phyloP scores from a whole-genome alignment of 2,797 vertebrate genomes.

The Danio jaintianensis region DNA sequence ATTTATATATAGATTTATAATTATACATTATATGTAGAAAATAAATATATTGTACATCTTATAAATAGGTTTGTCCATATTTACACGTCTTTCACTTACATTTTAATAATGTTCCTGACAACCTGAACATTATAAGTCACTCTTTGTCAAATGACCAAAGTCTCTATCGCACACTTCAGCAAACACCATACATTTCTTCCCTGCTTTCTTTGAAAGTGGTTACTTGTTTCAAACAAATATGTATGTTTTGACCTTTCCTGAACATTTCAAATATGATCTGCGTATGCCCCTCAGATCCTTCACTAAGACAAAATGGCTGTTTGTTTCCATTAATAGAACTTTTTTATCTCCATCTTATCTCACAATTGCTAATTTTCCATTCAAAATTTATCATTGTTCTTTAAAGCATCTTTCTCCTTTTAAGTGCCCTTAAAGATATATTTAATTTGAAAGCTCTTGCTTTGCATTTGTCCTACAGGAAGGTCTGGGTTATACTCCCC shows the following conservation, averaged over 20 bases:
- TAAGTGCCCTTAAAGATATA: slow-evolving; percentile 47
- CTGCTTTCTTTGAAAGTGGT: slow-evolving; percentile 38
- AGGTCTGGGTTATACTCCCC: slow-evolving; percentile 10
- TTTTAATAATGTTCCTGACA: slow-evolving; percentile 86
- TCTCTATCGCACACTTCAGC: slow-evolving; percentile 64
- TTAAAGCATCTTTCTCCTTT: slow-evolving; percentile 42
- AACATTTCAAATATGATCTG: slow-evolving; percentile 68
- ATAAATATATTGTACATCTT: slow-evolving; percentile 99
- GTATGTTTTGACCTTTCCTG: slow-evolving; percentile 41
- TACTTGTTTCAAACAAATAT: slow-evolving; percentile 18
- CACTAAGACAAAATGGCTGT: slow-evolving; percentile 59
- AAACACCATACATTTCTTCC: slow-evolving; percentile 58
- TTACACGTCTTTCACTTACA: slow-evolving; percentile 89
- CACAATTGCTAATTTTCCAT: slow-evolving; percentile 24
- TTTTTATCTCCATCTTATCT: no score
- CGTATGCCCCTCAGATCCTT: slow-evolving; percentile 68
- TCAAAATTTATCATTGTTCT: no score
- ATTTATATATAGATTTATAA: slow-evolving; percentile 87
- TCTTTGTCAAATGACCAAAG: slow-evolving; percentile 55
- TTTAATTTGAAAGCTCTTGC: slow-evolving; percentile 32
- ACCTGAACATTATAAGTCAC: slow-evolving; percentile 84
- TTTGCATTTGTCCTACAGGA: slow-evolving; percentile 32
- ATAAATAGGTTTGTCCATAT: slow-evolving; percentile 99
- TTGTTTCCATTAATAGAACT: slow-evolving; percentile 33
- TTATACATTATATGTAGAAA: slow-evolving; percentile 98